phyloP scores from a whole-genome alignment of 37 sponge, comb jelly and placozoan species.

The Geodia barretti region DNA sequence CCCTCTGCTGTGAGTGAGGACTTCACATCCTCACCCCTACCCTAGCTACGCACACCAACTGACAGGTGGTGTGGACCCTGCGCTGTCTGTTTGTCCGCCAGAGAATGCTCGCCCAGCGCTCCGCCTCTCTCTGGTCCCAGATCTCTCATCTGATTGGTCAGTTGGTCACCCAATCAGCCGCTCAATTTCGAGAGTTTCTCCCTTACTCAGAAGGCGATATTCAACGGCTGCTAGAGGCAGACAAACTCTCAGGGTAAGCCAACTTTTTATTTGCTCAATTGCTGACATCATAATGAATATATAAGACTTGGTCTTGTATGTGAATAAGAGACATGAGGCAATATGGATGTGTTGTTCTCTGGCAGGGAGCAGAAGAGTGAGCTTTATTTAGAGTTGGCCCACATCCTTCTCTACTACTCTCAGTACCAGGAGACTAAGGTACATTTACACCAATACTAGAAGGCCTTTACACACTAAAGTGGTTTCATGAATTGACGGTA shows the following conservation, averaged over 20 bases:
- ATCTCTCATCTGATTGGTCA: slow-evolving; percentile 34
- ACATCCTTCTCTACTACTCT: slow-evolving; percentile 53
- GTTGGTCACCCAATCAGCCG: neutral
- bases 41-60: too few relatives aligned
- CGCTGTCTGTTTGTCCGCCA: slow-evolving; percentile 66
- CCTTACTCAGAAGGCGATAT: neutral
- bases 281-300: too few relatives aligned
- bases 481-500: too few relatives aligned
- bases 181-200: neutral
- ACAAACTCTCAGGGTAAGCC: slow-evolving; percentile 1
- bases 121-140: slow-evolving; percentile 49
- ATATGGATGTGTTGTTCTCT: too few relatives aligned
- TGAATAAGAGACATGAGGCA: too few relatives aligned
- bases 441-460: too few relatives aligned
- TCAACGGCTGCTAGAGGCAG: neutral
- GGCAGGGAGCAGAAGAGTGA: slow-evolving; percentile 27
- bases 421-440: slow-evolving; percentile 60
- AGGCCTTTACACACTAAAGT: too few relatives aligned
- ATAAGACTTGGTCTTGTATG: too few relatives aligned
- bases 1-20: neutral
- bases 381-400: slow-evolving; percentile 66
- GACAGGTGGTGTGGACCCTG: slow-evolving; percentile 21
- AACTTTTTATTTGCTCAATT: too few relatives aligned
- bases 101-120: slow-evolving; percentile 31
- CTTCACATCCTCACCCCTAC: too few relatives aligned